These are phyloP conservation scores for Lasioglossum albipes DNA, from an alignment of 1,140 invertebrate genomes.

Conservation along the genomic window DNA sequence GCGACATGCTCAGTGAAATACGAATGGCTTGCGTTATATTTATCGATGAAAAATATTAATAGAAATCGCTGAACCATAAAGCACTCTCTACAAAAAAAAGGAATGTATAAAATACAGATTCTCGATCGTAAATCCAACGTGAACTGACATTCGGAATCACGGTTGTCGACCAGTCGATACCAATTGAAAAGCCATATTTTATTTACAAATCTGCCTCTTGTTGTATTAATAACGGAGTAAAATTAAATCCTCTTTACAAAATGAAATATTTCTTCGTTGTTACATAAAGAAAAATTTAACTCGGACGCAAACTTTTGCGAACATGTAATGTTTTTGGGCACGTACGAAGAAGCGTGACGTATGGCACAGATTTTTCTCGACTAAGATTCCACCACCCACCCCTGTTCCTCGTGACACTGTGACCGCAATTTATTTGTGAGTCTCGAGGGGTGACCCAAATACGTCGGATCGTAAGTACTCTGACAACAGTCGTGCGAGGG, in stretches of 20 bases:
- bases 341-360: too few species aligned
- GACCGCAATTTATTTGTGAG: constrained; percentile 22
- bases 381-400: neutral
- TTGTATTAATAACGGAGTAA: too few species aligned
- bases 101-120: neutral
- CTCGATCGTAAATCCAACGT: neutral
- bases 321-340: neutral
- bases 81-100: neutral
- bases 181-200: neutral
- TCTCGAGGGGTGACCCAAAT: constrained; percentile 14
- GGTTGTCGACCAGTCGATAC: neutral
- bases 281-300: too few species aligned
- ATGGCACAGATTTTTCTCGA: too few species aligned
- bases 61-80: neutral
- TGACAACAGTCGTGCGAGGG: constrained; percentile 13
- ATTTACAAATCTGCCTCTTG: too few species aligned
- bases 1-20: too few species aligned
- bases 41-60: neutral
- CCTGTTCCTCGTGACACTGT: constrained; percentile 1
- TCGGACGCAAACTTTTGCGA: neutral
- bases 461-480: constrained; percentile 25
- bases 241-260: too few species aligned
- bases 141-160: neutral
- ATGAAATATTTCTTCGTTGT: too few species aligned
- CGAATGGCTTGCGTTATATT: neutral